Evolutionary conservation across 2,797 vertebrate genomes (phyloP), one percentile per base, ranked within the genome.

Genomic region (Geotria australis): DNA sequence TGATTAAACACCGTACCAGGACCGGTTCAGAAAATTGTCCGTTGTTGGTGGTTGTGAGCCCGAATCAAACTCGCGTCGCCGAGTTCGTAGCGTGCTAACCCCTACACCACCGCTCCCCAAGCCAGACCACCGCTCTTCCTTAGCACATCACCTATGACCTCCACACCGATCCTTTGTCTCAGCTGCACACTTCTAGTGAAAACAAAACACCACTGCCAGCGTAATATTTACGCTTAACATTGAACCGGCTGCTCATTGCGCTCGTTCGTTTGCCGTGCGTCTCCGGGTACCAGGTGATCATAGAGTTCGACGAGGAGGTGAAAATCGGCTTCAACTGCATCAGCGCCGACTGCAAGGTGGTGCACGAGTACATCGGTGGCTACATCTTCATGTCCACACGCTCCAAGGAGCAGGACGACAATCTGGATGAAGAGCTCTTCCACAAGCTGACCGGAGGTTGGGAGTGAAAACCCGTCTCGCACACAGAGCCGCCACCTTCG

Each of bases 351-450:
- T 95, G 91, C 73, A 94, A 95, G 68, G 72, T 85, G 45, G 80
- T 98, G 46, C 91, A 98, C 0, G 88, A 98, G 65, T 93, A 81
- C 61, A 96, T 98, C 1, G 91, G 91, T 1, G 91, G 91, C 46
- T 98, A 96, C 69, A 98, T 98, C 68, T 98, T 98, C 74, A 65
- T 98, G 61, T 98, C 91, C 47, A 98, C 91, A 1, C 76, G 91
- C 59, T 85, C 85, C 58, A 96, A 94, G 69, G 88, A 84, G 72
- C 91, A 96, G 67, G 93, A 89, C 4, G 84, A 98, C 69, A 84
- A 78, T 0, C 68, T 98, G 60, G 88, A 96, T 2, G 89, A 93
- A 73, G 89, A 98, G 48, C 70, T 98, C 58, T 98, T 98, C 72
- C 85, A 85, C 66, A 96, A 89, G 74, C 72, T 98, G 59, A 98